A percentile compares a stretch with the other conserved stretches of the same genome.
Evolutionary conservation across 2,797 vertebrate genomes (phyloP).

Genomic region (Malacoraja senta): DNA sequence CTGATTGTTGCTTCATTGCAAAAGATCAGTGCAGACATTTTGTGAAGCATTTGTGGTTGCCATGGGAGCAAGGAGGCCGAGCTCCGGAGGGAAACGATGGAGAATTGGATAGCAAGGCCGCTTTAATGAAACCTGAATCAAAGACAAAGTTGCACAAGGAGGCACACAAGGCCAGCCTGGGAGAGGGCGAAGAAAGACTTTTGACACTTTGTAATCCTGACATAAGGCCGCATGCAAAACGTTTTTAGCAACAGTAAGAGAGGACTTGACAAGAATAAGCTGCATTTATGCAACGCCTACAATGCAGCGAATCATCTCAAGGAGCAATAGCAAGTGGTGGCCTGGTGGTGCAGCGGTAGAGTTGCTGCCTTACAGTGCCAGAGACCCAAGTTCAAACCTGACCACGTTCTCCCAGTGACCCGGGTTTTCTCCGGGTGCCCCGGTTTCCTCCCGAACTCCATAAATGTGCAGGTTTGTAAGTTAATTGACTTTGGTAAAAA

Average conservation of each 20-base stretch:
- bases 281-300: background rate
- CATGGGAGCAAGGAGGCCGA: background rate
- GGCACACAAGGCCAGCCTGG: background rate
- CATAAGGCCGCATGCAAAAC: background rate
- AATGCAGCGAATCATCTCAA: too few relatives aligned
- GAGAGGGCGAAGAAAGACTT: background rate
- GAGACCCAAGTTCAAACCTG: too few relatives aligned
- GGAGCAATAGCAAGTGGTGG: background rate
- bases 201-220: background rate
- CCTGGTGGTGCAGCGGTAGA: too few relatives aligned
- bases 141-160: background rate
- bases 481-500: too few relatives aligned
- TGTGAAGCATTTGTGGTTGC: background rate
- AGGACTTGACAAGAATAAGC: background rate
- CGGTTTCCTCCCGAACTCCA: too few relatives aligned
- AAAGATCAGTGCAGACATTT: background rate
- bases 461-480: too few relatives aligned
- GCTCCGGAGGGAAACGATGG: background rate
- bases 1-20: background rate
- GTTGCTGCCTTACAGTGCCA: too few relatives aligned
- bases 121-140: background rate
- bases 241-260: background rate
- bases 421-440: too few relatives aligned
- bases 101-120: background rate
- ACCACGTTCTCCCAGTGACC: too few relatives aligned